phyloP scores from a whole-genome alignment of 92 coral and sea anemone species.

The Isaurus tuberculatus region DNA sequence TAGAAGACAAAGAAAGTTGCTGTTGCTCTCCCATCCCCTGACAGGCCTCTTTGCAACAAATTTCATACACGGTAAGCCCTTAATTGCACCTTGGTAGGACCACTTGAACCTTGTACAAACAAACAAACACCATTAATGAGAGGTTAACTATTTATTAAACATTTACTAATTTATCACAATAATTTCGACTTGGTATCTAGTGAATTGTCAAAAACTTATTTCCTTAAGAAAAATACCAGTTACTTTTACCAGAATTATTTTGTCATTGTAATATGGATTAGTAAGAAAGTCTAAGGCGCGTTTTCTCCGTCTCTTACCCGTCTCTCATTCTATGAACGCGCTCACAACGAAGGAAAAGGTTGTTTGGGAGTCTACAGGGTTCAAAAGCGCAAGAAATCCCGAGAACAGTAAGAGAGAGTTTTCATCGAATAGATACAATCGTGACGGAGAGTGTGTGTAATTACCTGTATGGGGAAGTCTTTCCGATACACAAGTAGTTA shows the following conservation, averaged over 20 bases:
- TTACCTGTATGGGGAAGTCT: conserved; percentile 48
- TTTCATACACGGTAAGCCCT: conserved; percentile 27
- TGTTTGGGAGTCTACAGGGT: no score
- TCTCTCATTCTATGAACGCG: no score
- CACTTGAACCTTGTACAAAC: conserved; percentile 32
- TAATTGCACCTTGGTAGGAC: conserved; percentile 19
- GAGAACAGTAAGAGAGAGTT: neutral
- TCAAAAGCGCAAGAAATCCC: neutral
- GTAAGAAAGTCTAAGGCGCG: no score
- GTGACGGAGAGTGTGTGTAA: neutral
- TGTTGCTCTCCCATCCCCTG: conserved; percentile 27
- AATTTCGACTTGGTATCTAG: neutral
- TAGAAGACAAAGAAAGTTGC: conserved; percentile 28
- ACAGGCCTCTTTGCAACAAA: neutral
- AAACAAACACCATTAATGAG: neutral
- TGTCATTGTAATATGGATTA: no score
- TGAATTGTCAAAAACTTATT: no score
- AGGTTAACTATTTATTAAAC: neutral
- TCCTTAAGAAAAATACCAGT: no score
- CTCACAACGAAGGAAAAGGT: no score
- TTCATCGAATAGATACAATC: neutral
- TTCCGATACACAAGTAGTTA: conserved; percentile 52
- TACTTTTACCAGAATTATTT: no score
- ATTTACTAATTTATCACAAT: neutral
- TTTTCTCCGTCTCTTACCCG: no score